These are phyloP conservation scores for Piprites chloris DNA, from an alignment of 2,113 vertebrate species.

Conservation along the genomic window DNA sequence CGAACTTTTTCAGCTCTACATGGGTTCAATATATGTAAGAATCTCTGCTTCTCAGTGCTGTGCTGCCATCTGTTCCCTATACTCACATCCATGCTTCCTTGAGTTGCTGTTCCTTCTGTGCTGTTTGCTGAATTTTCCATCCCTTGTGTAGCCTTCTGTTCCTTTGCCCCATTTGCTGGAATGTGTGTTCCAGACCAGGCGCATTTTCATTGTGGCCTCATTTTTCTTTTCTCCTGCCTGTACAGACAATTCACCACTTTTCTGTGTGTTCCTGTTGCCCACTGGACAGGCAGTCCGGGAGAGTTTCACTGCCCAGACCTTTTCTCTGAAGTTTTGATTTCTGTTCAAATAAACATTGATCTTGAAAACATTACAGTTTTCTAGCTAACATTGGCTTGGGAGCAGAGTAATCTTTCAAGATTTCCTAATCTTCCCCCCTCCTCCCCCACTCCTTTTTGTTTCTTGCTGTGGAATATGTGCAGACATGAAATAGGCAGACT, in stretches of 20 bases:
- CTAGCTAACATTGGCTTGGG: neutral
- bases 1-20: neutral
- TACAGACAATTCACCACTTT: neutral
- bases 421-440: neutral
- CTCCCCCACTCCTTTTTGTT: neutral
- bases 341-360: neutral
- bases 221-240: neutral
- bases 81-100: neutral
- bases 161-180: neutral
- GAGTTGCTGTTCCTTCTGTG: neutral
- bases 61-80: constrained; percentile 48
- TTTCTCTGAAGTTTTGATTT: neutral
- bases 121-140: neutral
- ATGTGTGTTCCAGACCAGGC: neutral
- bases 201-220: neutral
- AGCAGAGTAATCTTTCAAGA: neutral
- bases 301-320: neutral
- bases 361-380: neutral
- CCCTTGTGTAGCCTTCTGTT: neutral
- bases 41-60: neutral
- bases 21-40: neutral
- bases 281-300: neutral
- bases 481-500: neutral
- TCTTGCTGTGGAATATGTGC: neutral
- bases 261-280: neutral